These are phyloP conservation scores for Halcyon badia DNA, from an alignment of 2,797 vertebrate genomes.

Conservation along the genomic window DNA sequence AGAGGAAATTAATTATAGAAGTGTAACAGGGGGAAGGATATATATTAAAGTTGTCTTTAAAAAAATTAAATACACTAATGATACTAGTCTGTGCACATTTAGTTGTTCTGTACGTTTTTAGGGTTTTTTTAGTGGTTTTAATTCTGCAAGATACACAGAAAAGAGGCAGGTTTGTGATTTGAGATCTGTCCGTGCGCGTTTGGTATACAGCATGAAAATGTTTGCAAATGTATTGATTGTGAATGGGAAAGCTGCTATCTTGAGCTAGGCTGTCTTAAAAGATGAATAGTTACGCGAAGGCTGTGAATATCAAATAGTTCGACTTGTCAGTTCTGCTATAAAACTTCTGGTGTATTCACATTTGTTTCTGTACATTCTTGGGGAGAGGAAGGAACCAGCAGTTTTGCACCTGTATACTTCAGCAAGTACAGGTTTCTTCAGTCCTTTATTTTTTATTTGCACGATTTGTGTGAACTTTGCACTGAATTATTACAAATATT, in stretches of 20 bases:
- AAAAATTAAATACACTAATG: background rate
- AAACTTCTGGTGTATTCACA: background rate
- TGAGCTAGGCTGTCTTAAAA: conserved; percentile 6
- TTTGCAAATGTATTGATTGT: conserved; percentile 28
- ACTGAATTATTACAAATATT: background rate
- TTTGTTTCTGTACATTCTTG: background rate
- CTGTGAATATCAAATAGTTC: conserved; percentile 24
- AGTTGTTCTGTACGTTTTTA: background rate
- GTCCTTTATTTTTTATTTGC: background rate
- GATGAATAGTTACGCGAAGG: background rate
- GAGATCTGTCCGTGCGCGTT: background rate
- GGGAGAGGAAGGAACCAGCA: background rate
- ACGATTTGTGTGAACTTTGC: background rate
- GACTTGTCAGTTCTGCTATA: background rate
- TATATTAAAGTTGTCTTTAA: background rate
- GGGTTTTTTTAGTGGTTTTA: background rate
- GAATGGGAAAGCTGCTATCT: background rate
- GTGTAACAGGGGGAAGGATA: rapidly evolving
- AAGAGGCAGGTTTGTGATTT: background rate
- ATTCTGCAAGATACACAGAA: background rate
- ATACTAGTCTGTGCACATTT: background rate
- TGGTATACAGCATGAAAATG: background rate
- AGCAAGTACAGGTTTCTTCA: background rate
- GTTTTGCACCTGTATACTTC: background rate
- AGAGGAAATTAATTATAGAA: background rate